Conservation (phyloP, 2,888 invertebrate species). For the Spisula subtruncata region DNA sequence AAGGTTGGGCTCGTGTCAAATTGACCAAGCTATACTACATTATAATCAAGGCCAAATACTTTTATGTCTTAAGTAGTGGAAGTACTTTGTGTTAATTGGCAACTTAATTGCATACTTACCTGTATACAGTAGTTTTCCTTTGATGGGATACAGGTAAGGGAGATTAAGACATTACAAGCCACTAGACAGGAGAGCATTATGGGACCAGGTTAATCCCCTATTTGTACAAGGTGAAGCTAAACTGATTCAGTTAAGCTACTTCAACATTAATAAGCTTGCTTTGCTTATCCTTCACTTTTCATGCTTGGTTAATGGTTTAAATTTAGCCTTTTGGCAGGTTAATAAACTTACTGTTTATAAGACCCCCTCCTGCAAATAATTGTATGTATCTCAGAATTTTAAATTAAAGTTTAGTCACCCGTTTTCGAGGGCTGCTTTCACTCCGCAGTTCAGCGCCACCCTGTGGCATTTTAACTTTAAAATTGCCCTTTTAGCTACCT, state of each 20-base stretch:
- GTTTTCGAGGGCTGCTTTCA: too few relatives aligned
- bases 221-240: neutral
- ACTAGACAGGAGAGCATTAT: neutral
- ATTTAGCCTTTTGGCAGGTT: neutral
- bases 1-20: too few relatives aligned
- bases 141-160: neutral
- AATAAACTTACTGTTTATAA: neutral
- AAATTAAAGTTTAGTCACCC: too few relatives aligned
- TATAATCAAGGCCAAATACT: neutral
- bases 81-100: conserved; percentile 10
- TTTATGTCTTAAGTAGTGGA: neutral
- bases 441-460: too few relatives aligned
- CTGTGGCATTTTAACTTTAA: too few relatives aligned
- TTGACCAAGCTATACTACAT: too few relatives aligned
- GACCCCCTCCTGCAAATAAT: too few relatives aligned
- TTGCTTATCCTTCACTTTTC: conserved; percentile 2
- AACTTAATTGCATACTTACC: conserved; percentile 16
- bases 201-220: conserved; percentile 10
- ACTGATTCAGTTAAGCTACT: neutral
- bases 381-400: too few relatives aligned
- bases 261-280: conserved; percentile 1
- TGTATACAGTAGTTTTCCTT: neutral
- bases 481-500: too few relatives aligned
- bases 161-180: neutral
- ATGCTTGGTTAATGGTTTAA: neutral